A percentile compares a stretch with the other conserved stretches of the same genome.
Evolutionary conservation across 1,140 invertebrate genomes (phyloP).

Genomic region (Nylanderia fulva): DNA sequence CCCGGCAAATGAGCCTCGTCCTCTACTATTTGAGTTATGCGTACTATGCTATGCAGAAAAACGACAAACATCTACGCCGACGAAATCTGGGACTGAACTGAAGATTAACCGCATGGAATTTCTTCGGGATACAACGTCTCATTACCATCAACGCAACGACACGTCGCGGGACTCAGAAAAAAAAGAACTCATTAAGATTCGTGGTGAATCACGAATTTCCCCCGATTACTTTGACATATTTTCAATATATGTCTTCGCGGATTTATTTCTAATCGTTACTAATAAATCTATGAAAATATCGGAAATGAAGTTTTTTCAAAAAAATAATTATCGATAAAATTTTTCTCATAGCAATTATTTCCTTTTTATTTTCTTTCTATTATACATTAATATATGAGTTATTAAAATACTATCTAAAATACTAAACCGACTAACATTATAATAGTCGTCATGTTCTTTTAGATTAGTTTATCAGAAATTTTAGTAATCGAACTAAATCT

Average conservation of each 20-base stretch:
- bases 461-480: background rate
- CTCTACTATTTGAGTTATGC: slow-evolving; percentile 62
- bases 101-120: slow-evolving; percentile 81
- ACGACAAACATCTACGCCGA: slow-evolving; percentile 65
- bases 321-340: background rate
- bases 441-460: background rate
- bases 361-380: background rate
- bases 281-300: slow-evolving; percentile 14
- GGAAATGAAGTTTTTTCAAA: background rate
- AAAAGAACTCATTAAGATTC: slow-evolving; percentile 69
- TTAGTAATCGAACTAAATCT: slow-evolving; percentile 15
- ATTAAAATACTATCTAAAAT: background rate
- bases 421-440: slow-evolving; percentile 7
- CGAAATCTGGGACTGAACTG: slow-evolving; percentile 71
- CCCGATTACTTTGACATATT: slow-evolving; percentile 31
- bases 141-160: slow-evolving; percentile 76
- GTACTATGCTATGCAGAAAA: slow-evolving; percentile 68
- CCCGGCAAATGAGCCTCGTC: slow-evolving; percentile 33
- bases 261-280: background rate
- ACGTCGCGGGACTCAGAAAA: slow-evolving; percentile 76
- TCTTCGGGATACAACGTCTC: slow-evolving; percentile 73
- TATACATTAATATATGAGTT: background rate
- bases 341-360: background rate
- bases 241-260: slow-evolving; percentile 19
- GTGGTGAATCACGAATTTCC: slow-evolving; percentile 40